Evolutionary conservation across 2,888 invertebrate species (phyloP), one percentile per base, ranked within the genome.

Genomic region (Calliphora vomitoria): DNA sequence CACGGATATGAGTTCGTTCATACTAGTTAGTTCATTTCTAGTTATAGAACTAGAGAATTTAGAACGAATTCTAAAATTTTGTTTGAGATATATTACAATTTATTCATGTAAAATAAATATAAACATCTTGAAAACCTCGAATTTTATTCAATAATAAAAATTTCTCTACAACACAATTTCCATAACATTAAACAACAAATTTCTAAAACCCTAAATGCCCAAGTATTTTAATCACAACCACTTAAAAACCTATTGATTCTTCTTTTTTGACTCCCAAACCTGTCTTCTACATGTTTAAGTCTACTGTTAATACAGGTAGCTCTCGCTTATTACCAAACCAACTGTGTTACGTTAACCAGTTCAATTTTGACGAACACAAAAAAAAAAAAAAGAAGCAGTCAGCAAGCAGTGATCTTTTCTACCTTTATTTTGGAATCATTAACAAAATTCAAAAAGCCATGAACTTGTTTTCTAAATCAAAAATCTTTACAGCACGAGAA

Each of bases 301-400:
- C 35, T 68, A 44, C 53, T 84, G 81, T 80, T 75, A 89, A 89
- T 74, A 89, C 89, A 89, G 89, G 89, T 89, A 89, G 89, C 87
- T 74, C 58, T 80, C 20, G 69, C 44, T 75, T 82, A 55, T 66
- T 79, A 85, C 72, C 82, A 72, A 84, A 0, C 58, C 82, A 66
- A 82, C 82, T 82, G 82, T 82, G 74, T 82, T 82, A 82, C 82
- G 82, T 82, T 82, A 58, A 82, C 58, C 74, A 75, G 74, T 82
- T 74, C n/a, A 75, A 47, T 47, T 82, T 68, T 75, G 69, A 71
- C 53, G 41, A 55, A 69, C 53, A 35, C 53, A 66, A 10, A 31
- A 66, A 66, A 64, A 13, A 6, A 74, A 82, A 8, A 44, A 72
- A 74, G 60, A 53, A 81, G 20, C 41, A 41, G 41, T 4, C 44